Base-by-base conservation (phyloP, 2,113 vertebrate genomes). In the Tychaedon coryphoeus region DNA sequence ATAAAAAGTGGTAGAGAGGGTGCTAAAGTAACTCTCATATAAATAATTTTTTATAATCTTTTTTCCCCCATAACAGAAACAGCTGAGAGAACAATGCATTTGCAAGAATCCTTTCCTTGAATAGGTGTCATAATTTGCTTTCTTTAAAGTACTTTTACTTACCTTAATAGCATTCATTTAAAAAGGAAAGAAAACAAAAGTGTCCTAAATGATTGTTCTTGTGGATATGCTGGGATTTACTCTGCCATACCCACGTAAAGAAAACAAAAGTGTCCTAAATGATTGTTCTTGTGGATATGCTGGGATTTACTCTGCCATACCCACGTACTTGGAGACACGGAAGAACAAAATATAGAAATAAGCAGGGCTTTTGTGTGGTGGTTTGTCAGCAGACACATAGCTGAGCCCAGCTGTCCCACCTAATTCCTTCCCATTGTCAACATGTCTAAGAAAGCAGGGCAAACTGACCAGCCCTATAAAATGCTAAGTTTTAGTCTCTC, bases 121-220 rank as follows among this genome's bases (percentile, higher is more conserved):
- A 18, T 25, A 81, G 5, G 8, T 57, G 13, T 38, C 18, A 43
- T 48, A 0, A 0, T 25, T 88, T 73, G 3, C 3, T 72, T 69
- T 66, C 57, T 71, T 48, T 19, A 9, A 81, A 60, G 15, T 38
- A 16, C 2, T 65, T 85, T 50, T 22, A 23, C 4, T 36, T 40
- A 60, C 3, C 5, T 34, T 42, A 31, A n/a, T 20, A n/a, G 42
- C 11, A 15, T 6, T 8, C 33, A 42, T 65, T 82, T 47, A 2
- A 67, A 80, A 70, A 40, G 12, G 15, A 81, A 72, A 26, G 29
- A 42, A 84, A 50, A 18, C 3, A 75, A 58, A 67, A 42, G 2
- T n/a, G 4, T 19, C 14, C 4, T 40, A 76, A 76, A 58, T 42
- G 1, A n/a, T 26, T 56, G 10, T 14, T 67, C 22, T 54, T 28